Conservation (phyloP, 2,113 vertebrate species). For the Centropus unirufus region DNA sequence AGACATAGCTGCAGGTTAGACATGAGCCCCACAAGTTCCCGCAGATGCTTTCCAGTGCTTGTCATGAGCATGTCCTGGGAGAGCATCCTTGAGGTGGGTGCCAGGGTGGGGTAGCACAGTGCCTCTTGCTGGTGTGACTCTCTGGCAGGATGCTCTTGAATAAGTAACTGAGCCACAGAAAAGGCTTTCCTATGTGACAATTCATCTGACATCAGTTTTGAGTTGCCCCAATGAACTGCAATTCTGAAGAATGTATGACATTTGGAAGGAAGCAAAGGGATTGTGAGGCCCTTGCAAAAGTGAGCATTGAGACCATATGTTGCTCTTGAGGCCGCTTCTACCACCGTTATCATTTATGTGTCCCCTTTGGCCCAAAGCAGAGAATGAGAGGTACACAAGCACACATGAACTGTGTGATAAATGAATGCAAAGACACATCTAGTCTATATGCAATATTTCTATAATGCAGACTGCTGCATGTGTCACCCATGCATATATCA, state of each 20-base stretch:
- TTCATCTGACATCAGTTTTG: neutral
- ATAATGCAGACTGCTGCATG: neutral
- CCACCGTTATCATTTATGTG: neutral
- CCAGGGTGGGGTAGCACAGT: neutral
- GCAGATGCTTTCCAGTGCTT: neutral
- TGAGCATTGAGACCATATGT: accelerated
- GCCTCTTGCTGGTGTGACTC: neutral
- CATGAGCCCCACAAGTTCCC: neutral
- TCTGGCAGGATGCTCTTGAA: neutral
- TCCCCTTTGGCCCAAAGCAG: neutral
- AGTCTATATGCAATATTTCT: neutral
- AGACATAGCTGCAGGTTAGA: neutral
- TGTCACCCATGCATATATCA: neutral
- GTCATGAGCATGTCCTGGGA: neutral
- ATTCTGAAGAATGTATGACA: neutral
- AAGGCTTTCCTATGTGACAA: neutral
- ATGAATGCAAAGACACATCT: neutral
- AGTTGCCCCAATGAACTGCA: neutral
- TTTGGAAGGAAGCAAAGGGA: neutral
- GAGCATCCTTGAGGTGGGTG: neutral
- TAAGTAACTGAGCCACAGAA: neutral
- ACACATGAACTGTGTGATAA: neutral
- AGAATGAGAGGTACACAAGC: neutral
- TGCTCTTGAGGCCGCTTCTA: neutral
- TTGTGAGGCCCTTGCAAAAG: neutral